phyloP scores from a whole-genome alignment of 2,113 vertebrate genomes.

The Canis aureus region DNA sequence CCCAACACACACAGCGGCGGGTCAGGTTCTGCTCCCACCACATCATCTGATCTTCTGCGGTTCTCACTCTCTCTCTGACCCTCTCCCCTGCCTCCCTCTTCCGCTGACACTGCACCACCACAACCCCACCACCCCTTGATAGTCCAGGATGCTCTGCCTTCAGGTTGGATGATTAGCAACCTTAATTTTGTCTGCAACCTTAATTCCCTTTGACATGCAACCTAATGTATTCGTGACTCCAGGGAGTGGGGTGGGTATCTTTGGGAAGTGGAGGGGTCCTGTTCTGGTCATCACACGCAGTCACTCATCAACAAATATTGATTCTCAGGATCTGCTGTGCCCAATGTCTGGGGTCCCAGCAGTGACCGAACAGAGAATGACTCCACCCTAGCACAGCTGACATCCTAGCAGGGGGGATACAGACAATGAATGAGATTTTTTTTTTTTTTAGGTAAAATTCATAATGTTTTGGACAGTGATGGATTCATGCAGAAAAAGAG shows the following conservation, averaged over 20 bases:
- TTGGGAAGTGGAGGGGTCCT: not conserved
- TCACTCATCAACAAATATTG: not conserved
- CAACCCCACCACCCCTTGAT: too few species aligned
- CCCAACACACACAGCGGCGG: not conserved
- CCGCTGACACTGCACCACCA: not conserved
- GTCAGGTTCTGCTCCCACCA: not conserved
- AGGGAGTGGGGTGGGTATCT: not conserved
- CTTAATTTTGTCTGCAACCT: not conserved
- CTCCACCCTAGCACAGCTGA: not conserved
- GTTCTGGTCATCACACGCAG: not conserved
- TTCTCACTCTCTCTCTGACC: not conserved
- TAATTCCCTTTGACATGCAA: not conserved
- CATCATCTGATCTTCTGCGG: not conserved
- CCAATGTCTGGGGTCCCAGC: not conserved
- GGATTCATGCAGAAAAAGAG: not conserved
- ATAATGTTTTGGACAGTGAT: not conserved
- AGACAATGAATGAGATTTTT: not conserved
- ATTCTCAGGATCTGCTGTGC: accelerated
- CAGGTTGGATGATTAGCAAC: not conserved
- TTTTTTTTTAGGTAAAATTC: not conserved
- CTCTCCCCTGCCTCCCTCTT: not conserved
- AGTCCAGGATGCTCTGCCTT: not conserved
- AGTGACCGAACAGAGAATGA: not conserved
- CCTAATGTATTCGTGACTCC: accelerated
- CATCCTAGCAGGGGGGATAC: not conserved